phyloP scores from a whole-genome alignment of 1,140 invertebrate genomes.

The Eufriesea mexicana region DNA sequence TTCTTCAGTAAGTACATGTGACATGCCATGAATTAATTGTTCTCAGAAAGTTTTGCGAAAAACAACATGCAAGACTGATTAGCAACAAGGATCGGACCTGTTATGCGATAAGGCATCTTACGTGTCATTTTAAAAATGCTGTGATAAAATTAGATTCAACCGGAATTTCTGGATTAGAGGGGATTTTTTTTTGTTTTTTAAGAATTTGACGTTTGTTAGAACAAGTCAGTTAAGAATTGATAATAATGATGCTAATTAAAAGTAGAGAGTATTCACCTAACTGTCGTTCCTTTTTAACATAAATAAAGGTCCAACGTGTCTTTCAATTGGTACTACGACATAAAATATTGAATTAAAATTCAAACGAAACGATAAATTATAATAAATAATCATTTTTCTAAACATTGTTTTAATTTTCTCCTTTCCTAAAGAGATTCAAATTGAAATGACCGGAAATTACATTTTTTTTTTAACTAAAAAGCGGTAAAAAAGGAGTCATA shows the following conservation, averaged over 20 bases:
- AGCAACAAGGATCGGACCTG: background rate
- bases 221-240: background rate
- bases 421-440: too few species aligned
- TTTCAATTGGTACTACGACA: too few species aligned
- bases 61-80: background rate
- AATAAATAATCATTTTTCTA: background rate
- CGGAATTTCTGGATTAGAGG: too few species aligned
- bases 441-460: too few species aligned
- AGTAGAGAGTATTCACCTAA: background rate
- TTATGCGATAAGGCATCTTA: background rate
- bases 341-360: background rate
- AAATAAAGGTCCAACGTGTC: too few species aligned
- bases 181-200: too few species aligned
- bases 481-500: background rate
- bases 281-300: too few species aligned
- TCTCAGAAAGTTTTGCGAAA: background rate
- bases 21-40: background rate
- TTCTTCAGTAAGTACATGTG: conserved; percentile 7
- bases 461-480: too few species aligned
- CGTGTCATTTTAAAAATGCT: background rate
- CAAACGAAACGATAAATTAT: background rate
- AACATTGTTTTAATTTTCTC: too few species aligned
- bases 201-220: background rate
- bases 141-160: too few species aligned
- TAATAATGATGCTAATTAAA: background rate